phyloP scores from a whole-genome alignment of 2,797 vertebrate genomes.

The Dromococcyx pavoninus region DNA sequence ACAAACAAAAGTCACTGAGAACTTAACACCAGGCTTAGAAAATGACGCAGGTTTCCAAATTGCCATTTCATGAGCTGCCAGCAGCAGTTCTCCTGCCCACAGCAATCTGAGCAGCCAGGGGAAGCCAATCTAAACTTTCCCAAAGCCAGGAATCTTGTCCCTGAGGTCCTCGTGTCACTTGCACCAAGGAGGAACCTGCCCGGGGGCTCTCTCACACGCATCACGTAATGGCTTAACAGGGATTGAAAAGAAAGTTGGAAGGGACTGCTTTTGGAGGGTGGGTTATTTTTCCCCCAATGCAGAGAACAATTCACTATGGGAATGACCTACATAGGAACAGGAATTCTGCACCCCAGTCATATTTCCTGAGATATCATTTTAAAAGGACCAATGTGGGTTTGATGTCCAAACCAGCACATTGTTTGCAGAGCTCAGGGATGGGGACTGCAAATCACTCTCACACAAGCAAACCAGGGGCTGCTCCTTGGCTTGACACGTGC shows the following conservation, averaged over 20 bases:
- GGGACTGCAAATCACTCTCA: neutral
- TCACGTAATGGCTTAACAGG: accelerated
- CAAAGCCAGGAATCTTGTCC: neutral
- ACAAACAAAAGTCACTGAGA: neutral
- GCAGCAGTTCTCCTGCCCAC: neutral
- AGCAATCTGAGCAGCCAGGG: neutral
- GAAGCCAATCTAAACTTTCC: neutral
- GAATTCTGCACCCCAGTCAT: neutral
- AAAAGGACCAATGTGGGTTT: neutral
- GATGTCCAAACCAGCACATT: neutral
- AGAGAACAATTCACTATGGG: neutral
- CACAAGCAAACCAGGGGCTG: neutral
- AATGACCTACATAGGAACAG: neutral
- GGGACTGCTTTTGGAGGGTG: neutral
- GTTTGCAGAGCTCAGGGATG: neutral
- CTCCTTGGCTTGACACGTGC: neutral
- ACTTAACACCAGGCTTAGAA: neutral
- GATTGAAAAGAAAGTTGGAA: neutral
- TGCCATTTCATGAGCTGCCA: neutral
- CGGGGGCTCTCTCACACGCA: neutral
- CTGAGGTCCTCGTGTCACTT: neutral
- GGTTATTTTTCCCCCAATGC: neutral
- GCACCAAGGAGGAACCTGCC: accelerated
- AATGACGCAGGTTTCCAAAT: neutral
- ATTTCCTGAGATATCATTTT: neutral